These are phyloP conservation scores for Agrochola circellaris DNA, from an alignment of 2,888 invertebrate species.

Conservation along the genomic window DNA sequence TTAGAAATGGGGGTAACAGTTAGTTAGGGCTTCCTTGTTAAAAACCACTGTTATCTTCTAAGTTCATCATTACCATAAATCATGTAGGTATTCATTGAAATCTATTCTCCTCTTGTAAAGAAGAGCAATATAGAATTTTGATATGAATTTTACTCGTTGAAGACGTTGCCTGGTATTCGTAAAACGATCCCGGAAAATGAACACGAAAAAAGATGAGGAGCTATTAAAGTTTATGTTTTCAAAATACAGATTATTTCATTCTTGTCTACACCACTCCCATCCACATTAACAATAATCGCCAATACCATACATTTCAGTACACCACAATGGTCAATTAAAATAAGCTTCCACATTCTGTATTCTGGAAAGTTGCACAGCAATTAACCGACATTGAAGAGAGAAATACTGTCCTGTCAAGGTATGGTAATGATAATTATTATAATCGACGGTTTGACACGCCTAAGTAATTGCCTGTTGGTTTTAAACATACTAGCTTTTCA, in stretches of 20 bases:
- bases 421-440: constrained; percentile 68
- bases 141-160: not conserved
- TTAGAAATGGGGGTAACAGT: not conserved
- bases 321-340: constrained; percentile 53
- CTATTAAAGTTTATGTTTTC: not conserved
- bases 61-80: not conserved
- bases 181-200: not conserved
- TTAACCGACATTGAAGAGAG: constrained; percentile 59
- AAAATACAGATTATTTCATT: not conserved
- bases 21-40: not conserved
- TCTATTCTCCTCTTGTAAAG: not conserved
- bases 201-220: no score
- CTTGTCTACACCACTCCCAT: not conserved
- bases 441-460: constrained; percentile 64
- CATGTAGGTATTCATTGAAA: not conserved
- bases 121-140: not conserved
- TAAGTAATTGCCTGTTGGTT: constrained; percentile 64
- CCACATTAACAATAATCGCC: constrained; percentile 17
- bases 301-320: constrained; percentile 15
- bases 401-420: constrained; percentile 52
- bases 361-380: constrained; percentile 62
- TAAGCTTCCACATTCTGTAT: constrained; percentile 47
- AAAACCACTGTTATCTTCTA: not conserved
- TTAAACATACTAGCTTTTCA: constrained; percentile 47
- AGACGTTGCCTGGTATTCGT: no score